phyloP scores from a whole-genome alignment of 2,888 invertebrate genomes.

The Deilephila porcellus region DNA sequence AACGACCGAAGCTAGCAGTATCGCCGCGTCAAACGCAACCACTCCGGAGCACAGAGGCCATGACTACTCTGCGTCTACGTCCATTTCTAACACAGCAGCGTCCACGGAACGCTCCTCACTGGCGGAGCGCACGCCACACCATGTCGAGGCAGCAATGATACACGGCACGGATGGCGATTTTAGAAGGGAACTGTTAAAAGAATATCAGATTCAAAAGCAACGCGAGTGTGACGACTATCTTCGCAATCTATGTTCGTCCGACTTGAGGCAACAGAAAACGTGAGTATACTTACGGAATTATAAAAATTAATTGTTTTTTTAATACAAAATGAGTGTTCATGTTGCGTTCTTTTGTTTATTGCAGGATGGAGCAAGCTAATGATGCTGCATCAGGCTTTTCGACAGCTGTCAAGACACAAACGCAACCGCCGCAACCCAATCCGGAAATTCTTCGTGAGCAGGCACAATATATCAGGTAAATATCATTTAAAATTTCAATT shows the following conservation, averaged over 20 bases:
- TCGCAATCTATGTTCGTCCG: slow-evolving; percentile 74
- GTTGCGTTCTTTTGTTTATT: slow-evolving; percentile 43
- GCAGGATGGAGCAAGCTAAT: slow-evolving; percentile 65
- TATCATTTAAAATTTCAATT: slow-evolving; percentile 19
- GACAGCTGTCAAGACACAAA: slow-evolving; percentile 51
- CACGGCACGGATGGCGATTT: slow-evolving; percentile 69
- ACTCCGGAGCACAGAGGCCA: slow-evolving; percentile 88
- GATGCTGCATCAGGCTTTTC: slow-evolving; percentile 59
- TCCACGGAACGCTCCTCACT: slow-evolving; percentile 84
- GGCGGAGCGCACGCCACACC: slow-evolving; percentile 63
- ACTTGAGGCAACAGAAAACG: slow-evolving; percentile 71
- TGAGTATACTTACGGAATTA: slow-evolving; percentile 50
- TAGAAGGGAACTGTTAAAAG: slow-evolving; percentile 89
- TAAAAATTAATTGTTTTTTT: slow-evolving; percentile 17
- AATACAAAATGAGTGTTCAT: slow-evolving; percentile 31
- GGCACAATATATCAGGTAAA: slow-evolving; percentile 55
- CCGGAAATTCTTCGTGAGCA: slow-evolving; percentile 56
- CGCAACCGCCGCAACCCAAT: slow-evolving; percentile 44
- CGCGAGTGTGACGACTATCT: slow-evolving; percentile 82
- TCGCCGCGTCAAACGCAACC: slow-evolving; percentile 81
- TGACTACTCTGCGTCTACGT: slow-evolving; percentile 87
- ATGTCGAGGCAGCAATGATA: slow-evolving; percentile 58
- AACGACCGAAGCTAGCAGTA: slow-evolving; percentile 63
- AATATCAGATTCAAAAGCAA: slow-evolving; percentile 92
- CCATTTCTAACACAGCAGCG: slow-evolving; percentile 87